Base-by-base conservation (phyloP, 23 tunicate species). In the Trididemnum clinides region DNA sequence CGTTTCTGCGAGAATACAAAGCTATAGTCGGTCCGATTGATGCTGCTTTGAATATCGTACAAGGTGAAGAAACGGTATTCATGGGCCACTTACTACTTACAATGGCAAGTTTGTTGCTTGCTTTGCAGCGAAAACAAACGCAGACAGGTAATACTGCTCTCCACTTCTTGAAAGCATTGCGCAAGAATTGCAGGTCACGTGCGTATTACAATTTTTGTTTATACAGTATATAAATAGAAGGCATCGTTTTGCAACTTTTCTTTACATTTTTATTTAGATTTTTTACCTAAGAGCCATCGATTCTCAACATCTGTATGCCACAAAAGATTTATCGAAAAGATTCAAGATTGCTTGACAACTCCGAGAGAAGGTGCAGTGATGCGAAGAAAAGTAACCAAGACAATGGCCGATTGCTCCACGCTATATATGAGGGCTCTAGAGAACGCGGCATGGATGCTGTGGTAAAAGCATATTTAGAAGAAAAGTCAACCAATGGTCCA, bases 31-130 rank as follows among this genome's bases (percentile, higher is more conserved):
- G 19, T 32, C 84, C 84, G 77, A 23, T 79, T 58, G 51, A 25
- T 33, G 44, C 50, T 33, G 77, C 74, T 32, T 33, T 79, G 27
- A 78, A 79, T 36, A 79, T 79, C 38, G 33, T 79, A 12, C 71
- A 79, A 29, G 50, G 71, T 20, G 79, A 57, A 79, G 51, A 57
- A 20, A 79, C 30, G 23, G 84, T 78, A 4, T 79, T 64, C 78
- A 38, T 74, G 80, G 80, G 80, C 31, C 58, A 36, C 15, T 32
- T 74, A 26, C 58, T 74, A 57, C 80, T 57, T 31, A 74, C 30
- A 18, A 15, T 38, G 38, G 80, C 80, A 69, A 69, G 75, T 69
- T n/a, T 69, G 75, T 33, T 69, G 31, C 29, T 28, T 69, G 75
- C 75, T 20, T 69, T 10, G 29, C n/a, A n/a, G n/a, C n/a, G n/a